phyloP scores from a whole-genome alignment of 2,888 invertebrate genomes.

The Rotaria socialis region DNA sequence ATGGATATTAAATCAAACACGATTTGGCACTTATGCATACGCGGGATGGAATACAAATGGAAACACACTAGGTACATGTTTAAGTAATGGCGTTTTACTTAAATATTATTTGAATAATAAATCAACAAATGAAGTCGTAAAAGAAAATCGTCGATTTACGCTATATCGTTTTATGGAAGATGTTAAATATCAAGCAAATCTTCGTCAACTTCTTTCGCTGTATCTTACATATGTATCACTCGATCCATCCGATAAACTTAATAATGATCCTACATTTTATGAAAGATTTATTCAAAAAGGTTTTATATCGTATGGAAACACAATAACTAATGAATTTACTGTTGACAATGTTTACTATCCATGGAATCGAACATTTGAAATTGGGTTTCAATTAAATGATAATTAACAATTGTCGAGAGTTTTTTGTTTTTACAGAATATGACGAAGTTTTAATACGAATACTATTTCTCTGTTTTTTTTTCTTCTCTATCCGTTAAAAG shows the following conservation, averaged over 20 bases:
- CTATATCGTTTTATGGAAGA: constrained; percentile 27
- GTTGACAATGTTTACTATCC: neutral
- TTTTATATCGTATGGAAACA: neutral
- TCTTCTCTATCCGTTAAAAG: too few species aligned
- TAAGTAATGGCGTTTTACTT: constrained; percentile 19
- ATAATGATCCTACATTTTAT: neutral
- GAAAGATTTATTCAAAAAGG: neutral
- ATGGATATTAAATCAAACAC: neutral
- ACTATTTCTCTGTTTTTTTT: too few species aligned
- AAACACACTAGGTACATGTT: constrained; percentile 11
- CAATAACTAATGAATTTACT: neutral
- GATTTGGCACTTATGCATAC: neutral
- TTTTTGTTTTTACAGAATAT: neutral
- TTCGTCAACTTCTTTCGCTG: neutral
- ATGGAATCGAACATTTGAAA: constrained; percentile 37
- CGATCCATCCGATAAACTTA: neutral
- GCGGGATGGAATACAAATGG: constrained; percentile 35
- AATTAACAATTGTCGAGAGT: neutral
- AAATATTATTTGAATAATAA: neutral
- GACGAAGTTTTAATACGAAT: too few species aligned
- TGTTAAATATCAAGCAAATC: neutral
- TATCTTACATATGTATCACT: neutral
- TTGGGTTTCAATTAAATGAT: neutral
- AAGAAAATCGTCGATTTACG: constrained; percentile 31
- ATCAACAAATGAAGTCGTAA: neutral